Evolutionary conservation across 2,797 vertebrate species (phyloP), one percentile per base, ranked within the genome.

Genomic region (Phylloscopus collybita): DNA sequence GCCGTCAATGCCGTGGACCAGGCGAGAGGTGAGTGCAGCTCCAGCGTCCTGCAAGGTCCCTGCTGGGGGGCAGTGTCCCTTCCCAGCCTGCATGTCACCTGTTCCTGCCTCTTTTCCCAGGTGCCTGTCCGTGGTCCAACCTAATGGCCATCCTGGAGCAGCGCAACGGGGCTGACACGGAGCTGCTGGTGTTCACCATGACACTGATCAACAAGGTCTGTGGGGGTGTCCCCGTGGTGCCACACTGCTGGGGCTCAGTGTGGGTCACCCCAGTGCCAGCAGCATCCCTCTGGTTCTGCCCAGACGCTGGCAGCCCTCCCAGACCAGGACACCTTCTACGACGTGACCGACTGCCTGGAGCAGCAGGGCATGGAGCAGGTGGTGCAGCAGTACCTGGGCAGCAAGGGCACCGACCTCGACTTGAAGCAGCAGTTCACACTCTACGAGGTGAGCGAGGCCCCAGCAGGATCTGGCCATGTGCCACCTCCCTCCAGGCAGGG

Each of bases 321-420:
- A 0, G 99, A 99, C 88, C 99, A 99, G 97, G 99, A 99, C 97
- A 98, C 99, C 4, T 99, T 99, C 98, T 99, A 99, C 1, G 99
- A 99, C 0, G 93, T 99, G 95, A 98, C 99, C 0, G 99, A 99
- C 97, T 98, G 98, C 59, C 97, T 99, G 97, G 99, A 99, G 96
- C 98, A 98, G 96, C 98, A 98, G 91, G 98, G 98, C 50, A 99
- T 99, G 98, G 99, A 99, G 94, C 78, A 76, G 4, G 94, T 99
- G 74, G 97, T 99, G 93, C 98, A 98, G 74, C 98, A 97, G 80
- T 98, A 98, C 96, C 80, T 99, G 97, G 97, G 86, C 88, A 97
- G 93, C 92, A 97, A 97, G 20, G 98, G 97, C 75, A 98, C 98
- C 0, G 98, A 99, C 50, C 96, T 98, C 0, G 99, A 99, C 96